Conservation (phyloP, 2,888 invertebrate species). For the Rhabditoides inermis region DNA sequence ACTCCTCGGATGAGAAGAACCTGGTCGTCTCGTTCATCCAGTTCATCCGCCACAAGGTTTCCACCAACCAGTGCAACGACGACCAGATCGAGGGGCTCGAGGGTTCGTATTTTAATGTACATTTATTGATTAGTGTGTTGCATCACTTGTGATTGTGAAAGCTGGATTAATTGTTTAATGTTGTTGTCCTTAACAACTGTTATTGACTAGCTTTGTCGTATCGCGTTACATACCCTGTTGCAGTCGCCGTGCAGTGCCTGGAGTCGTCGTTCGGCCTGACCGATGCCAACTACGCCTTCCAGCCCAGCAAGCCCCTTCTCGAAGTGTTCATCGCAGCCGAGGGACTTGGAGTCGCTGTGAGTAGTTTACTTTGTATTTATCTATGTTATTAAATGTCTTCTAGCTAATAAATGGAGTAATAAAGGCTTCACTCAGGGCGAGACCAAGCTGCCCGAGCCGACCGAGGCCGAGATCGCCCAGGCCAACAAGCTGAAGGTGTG, state of each 20-base stretch:
- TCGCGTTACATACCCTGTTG: too few relatives aligned
- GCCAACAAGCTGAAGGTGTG: constrained; percentile 77
- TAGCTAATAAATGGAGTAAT: not conserved
- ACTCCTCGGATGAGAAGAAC: constrained; percentile 35
- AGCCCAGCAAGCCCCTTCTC: constrained; percentile 53
- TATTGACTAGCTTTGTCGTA: not conserved
- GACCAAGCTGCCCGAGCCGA: constrained; percentile 36
- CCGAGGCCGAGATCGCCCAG: constrained; percentile 56
- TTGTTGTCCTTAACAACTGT: not conserved
- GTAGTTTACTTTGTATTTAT: not conserved
- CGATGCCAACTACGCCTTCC: constrained; percentile 54
- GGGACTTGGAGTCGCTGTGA: constrained; percentile 29
- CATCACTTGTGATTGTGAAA: too few relatives aligned
- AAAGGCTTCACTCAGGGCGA: constrained; percentile 22
- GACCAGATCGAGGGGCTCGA: constrained; percentile 47
- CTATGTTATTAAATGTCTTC: not conserved
- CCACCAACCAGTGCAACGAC: constrained; percentile 31
- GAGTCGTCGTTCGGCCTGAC: constrained; percentile 76
- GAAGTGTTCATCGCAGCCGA: constrained; percentile 56
- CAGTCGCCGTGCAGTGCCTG: constrained; percentile 78
- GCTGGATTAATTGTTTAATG: not conserved
- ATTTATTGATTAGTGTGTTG: too few relatives aligned
- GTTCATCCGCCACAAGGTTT: constrained; percentile 47
- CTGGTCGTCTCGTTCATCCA: constrained; percentile 48
- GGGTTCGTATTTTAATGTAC: constrained; percentile 21